phyloP scores from a whole-genome alignment of 1,140 invertebrate species.

The Drosophila persimilis region DNA sequence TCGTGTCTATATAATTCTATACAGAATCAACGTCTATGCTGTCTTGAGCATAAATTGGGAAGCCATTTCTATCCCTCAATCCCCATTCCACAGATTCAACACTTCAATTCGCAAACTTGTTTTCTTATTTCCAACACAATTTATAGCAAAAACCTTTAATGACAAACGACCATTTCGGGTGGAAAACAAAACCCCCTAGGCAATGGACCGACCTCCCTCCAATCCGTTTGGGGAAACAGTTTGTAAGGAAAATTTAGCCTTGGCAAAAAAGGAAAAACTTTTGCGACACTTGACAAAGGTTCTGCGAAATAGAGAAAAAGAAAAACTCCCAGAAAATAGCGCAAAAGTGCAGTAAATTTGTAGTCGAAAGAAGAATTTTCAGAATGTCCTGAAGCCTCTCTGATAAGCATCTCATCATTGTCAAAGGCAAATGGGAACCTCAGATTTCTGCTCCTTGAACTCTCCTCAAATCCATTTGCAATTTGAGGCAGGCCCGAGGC shows the following conservation, averaged over 20 bases:
- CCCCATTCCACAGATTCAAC: background rate
- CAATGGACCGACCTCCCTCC: background rate
- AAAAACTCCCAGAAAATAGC: slow-evolving; percentile 6
- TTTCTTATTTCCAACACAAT: slow-evolving; percentile 19
- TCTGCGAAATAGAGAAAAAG: background rate
- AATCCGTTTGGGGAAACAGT: background rate
- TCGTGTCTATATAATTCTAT: no score
- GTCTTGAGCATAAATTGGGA: no score
- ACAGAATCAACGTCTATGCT: no score
- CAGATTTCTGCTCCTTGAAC: slow-evolving; percentile 8
- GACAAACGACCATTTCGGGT: slow-evolving; percentile 8
- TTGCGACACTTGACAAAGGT: slow-evolving; percentile 52
- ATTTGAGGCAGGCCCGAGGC: slow-evolving; percentile 27
- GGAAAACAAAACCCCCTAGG: background rate
- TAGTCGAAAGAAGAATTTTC: background rate
- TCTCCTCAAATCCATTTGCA: slow-evolving; percentile 7
- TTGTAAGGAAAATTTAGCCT: background rate
- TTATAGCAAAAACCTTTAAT: slow-evolving; percentile 24
- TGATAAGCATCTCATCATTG: no score
- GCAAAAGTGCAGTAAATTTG: slow-evolving; percentile 47
- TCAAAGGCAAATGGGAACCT: background rate
- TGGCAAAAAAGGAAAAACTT: slow-evolving; percentile 37
- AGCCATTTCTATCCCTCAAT: background rate
- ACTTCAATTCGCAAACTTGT: background rate
- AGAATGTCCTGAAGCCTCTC: no score